A percentile compares a stretch with the other conserved stretches of the same genome.
These are phyloP conservation scores for Holacanthus passer DNA, from an alignment of 2,113 vertebrate species.

Conservation along the genomic window DNA sequence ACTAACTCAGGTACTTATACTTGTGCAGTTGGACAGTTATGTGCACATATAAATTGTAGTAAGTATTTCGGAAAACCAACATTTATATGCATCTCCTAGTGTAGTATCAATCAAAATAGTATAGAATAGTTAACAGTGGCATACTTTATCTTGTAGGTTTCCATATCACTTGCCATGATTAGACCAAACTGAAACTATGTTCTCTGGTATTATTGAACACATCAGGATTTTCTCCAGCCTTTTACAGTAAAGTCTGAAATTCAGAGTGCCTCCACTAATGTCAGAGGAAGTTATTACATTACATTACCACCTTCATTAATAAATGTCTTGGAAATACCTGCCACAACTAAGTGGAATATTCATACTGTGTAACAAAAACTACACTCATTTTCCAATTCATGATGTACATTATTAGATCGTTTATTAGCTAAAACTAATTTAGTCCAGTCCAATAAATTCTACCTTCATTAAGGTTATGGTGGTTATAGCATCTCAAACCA, in stretches of 20 bases:
- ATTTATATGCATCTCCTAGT: neutral
- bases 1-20: conserved; percentile 89
- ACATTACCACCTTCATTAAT: neutral
- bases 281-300: conserved; percentile 10
- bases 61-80: neutral
- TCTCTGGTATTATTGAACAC: neutral
- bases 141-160: neutral
- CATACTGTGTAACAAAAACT: neutral
- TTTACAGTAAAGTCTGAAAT: neutral
- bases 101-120: neutral
- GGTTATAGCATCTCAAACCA: neutral
- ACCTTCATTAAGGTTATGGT: neutral
- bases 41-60: neutral
- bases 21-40: neutral
- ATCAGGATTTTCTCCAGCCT: neutral
- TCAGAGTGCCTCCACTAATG: neutral
- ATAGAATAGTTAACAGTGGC: neutral
- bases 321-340: neutral
- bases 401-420: neutral
- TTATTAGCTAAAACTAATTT: neutral
- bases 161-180: neutral
- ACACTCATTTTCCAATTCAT: neutral
- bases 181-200: neutral
- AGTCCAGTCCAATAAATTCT: neutral
- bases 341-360: neutral